Conservation (phyloP, 2,797 vertebrate species). For the Chaenodraco wilsoni region DNA sequence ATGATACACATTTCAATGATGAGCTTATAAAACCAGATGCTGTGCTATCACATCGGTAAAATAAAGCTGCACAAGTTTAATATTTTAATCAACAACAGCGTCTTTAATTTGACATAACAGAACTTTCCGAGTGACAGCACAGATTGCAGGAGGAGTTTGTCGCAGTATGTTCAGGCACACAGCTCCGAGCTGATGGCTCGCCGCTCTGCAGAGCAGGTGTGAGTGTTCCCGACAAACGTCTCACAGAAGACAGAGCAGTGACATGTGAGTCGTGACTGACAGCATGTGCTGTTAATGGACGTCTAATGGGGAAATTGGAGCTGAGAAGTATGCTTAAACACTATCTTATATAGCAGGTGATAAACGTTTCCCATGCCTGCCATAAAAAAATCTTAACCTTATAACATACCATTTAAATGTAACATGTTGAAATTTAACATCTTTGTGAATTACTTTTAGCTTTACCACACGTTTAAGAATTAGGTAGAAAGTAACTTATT, state of each 20-base stretch:
- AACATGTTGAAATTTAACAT: neutral
- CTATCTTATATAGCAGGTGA: neutral
- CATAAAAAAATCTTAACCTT: neutral
- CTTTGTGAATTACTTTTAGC: neutral
- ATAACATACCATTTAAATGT: neutral
- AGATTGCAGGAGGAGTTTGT: constrained; percentile 63
- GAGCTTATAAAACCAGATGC: constrained; percentile 30
- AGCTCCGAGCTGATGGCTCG: constrained; percentile 50
- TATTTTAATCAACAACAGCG: constrained; percentile 52
- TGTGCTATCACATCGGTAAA: constrained; percentile 6
- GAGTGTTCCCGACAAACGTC: constrained; percentile 42
- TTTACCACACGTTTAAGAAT: neutral
- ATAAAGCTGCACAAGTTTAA: constrained; percentile 20
- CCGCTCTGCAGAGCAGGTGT: constrained; percentile 52
- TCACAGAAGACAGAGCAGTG: constrained; percentile 29
- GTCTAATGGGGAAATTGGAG: constrained; percentile 8
- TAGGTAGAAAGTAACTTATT: neutral
- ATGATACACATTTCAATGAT: constrained; percentile 7
- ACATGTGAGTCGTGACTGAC: constrained; percentile 21
- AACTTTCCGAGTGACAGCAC: constrained; percentile 62
- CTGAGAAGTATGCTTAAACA: neutral
- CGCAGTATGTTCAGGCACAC: constrained; percentile 46
- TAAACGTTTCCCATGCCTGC: neutral
- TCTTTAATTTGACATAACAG: constrained; percentile 60
- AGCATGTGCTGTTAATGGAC: constrained; percentile 12